Percentiles rank a stretch among this genome's conserved stretches.
Evolutionary conservation across 2,113 vertebrate species (phyloP).

Genomic region (Ictidomys tridecemlineatus): DNA sequence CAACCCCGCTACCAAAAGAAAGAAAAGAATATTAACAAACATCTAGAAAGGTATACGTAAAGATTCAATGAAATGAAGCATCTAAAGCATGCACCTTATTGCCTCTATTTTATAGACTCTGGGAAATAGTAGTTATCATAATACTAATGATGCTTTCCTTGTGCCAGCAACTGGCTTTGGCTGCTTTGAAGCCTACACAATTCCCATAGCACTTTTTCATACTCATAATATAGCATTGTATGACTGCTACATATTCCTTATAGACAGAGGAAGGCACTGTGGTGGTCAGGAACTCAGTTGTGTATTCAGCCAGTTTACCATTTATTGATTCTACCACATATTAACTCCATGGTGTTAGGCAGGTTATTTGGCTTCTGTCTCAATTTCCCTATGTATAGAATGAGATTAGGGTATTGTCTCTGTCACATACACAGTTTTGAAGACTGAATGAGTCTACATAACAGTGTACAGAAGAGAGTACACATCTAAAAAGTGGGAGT

Average conservation of each 20-base stretch:
- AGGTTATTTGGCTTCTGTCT: neutral
- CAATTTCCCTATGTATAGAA: neutral
- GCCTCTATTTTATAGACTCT: neutral
- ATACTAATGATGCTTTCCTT: neutral
- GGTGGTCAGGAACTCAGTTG: neutral
- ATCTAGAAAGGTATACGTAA: neutral
- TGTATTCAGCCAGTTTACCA: neutral
- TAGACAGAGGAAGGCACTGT: neutral
- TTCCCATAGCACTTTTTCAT: neutral
- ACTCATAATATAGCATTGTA: neutral
- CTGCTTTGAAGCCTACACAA: slow-evolving; percentile 36
- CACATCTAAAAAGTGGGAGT: neutral
- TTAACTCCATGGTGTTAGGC: neutral
- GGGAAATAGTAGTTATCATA: slow-evolving; percentile 47
- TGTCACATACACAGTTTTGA: neutral
- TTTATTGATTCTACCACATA: neutral
- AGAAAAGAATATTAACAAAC: neutral
- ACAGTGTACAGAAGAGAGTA: neutral
- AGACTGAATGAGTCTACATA: neutral
- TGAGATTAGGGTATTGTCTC: neutral
- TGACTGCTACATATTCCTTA: neutral
- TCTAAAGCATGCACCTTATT: slow-evolving; percentile 40
- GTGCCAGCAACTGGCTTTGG: neutral
- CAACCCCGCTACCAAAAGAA: too few relatives aligned
- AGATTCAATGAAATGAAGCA: slow-evolving; percentile 58